Evolutionary conservation across 2,113 vertebrate genomes (phyloP), one percentile per base, ranked within the genome.

Genomic region (Deroptyus accipitrinus): DNA sequence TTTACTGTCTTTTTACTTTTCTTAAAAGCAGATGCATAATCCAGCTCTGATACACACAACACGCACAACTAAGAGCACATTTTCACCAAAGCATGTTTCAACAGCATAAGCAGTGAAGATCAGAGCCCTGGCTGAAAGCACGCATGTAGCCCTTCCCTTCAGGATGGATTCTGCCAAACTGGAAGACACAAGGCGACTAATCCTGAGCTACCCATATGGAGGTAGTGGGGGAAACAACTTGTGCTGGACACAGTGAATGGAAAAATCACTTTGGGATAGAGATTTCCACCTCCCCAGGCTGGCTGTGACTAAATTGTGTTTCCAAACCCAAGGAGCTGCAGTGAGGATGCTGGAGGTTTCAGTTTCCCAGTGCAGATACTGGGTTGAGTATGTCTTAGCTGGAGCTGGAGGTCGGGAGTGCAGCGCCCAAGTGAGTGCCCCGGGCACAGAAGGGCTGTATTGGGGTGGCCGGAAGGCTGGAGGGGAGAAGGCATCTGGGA

Each of bases 401-500:
- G 74, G 59, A 81, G 80, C 48, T 39, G 59, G 78, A 44, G 75
- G 46, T 80, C 3, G 48, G 66, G 80, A 82, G 76, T 83, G 82
- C 76, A 80, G 80, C 11, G 2, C 25, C 83, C 84, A 85, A 16
- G 48, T 13, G 8, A 89, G 61, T 62, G 88, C 59, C 57, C 5
- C 4, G 3, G 82, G 61, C 75, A n/a, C 31, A 5, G 81, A 77
- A 78, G 48, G 92, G 72, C 89, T 88, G 75, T 1, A 4, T 39
- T 59, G 88, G 79, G 44, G 55, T 11, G 1, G 64, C 30, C 15
- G 2, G 48, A 62, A 48, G 66, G 17, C 19, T 75, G 70, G 35
- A 39, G 31, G 0, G 30, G 88, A 86, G 75, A 82, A 95, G 77
- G 88, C 57, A 44, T 94, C 74, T 78, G 84, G 76, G 92, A 94